These are phyloP conservation scores for Podargus strigoides DNA, from an alignment of 2,797 vertebrate species.

Conservation along the genomic window DNA sequence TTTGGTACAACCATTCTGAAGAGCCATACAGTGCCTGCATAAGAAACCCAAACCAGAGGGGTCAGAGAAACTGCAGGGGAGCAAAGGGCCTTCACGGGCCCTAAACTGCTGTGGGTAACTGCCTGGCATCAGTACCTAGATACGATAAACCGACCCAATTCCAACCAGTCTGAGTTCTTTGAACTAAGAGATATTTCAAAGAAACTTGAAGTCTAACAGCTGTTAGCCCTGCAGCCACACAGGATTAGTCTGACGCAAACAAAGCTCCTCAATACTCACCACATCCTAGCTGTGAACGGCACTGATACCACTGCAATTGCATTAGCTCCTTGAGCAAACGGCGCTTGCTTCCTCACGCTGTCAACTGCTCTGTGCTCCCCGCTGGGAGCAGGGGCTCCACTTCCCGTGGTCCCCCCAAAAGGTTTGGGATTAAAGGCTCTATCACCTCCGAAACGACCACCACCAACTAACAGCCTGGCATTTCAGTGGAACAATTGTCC, in stretches of 20 bases:
- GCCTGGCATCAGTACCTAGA: not conserved
- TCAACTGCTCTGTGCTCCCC: not conserved
- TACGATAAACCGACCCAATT: not conserved
- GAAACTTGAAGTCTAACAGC: not conserved
- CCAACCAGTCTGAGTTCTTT: not conserved
- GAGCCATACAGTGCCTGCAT: not conserved
- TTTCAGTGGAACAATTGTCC: not conserved
- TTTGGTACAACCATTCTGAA: not conserved
- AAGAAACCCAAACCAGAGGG: not conserved
- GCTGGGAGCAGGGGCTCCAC: not conserved
- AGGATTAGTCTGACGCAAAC: not conserved
- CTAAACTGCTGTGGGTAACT: not conserved
- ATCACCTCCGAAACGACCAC: not conserved
- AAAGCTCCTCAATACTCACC: not conserved
- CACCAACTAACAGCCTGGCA: not conserved
- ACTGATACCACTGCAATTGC: not conserved
- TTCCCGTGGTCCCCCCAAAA: fast-evolving
- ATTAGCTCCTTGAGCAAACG: not conserved
- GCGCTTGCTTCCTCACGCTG: fast-evolving
- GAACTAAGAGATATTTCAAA: not conserved
- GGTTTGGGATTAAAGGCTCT: not conserved
- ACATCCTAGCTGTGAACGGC: fast-evolving
- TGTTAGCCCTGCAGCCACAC: not conserved
- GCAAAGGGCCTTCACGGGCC: not conserved
- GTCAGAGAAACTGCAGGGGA: not conserved